phyloP scores from a whole-genome alignment of 2,888 invertebrate species.

The Muschampia plurimacula region DNA sequence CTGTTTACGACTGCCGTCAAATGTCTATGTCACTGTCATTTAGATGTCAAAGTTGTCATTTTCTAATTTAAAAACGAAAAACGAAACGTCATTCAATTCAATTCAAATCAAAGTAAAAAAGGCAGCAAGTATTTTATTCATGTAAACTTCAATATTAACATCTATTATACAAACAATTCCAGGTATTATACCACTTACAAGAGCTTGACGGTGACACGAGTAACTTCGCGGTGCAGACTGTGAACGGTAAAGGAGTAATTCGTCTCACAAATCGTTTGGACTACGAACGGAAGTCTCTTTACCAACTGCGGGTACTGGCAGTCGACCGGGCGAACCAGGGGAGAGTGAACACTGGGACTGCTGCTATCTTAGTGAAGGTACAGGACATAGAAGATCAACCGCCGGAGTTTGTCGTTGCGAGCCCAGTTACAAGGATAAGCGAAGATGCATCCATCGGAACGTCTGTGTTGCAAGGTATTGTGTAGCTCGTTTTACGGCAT shows the following conservation, averaged over 20 bases:
- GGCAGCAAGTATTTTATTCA: neutral
- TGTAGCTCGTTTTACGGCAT: neutral
- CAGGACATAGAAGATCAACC: constrained; percentile 97
- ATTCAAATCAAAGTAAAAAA: no score
- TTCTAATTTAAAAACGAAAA: no score
- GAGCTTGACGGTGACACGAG: constrained; percentile 92
- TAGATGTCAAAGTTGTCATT: no score
- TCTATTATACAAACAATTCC: neutral
- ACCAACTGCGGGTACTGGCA: constrained; percentile 93
- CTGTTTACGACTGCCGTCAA: no score
- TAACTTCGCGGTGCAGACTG: constrained; percentile 92
- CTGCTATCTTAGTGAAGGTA: constrained; percentile 92
- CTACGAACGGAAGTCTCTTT: constrained; percentile 94
- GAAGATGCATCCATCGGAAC: constrained; percentile 94
- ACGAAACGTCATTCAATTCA: no score
- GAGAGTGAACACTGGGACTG: constrained; percentile 95
- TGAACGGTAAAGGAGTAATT: constrained; percentile 94
- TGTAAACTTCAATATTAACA: neutral
- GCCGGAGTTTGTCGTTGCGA: constrained; percentile 94
- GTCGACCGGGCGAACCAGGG: constrained; percentile 94
- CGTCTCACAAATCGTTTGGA: constrained; percentile 91
- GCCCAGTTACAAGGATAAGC: constrained; percentile 94
- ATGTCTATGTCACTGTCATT: no score
- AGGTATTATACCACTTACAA: constrained; percentile 93
- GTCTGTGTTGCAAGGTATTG: constrained; percentile 91